phyloP scores from a whole-genome alignment of 2,113 vertebrate genomes.

The Synodontis membranacea region DNA sequence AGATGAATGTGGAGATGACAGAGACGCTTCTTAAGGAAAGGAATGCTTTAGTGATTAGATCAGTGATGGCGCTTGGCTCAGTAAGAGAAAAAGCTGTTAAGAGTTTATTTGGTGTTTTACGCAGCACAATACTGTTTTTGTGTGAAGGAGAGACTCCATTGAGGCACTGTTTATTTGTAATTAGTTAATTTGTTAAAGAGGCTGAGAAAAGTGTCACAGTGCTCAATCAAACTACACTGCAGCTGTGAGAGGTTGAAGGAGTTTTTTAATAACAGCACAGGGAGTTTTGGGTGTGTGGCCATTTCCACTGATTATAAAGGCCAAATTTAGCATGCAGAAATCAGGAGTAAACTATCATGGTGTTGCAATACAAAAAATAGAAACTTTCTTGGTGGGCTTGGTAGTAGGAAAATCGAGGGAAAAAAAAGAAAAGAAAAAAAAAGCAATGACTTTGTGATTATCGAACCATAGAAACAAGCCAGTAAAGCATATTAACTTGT shows the following conservation, averaged over 20 bases:
- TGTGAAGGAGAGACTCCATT: background rate
- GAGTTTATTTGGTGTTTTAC: background rate
- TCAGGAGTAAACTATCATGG: background rate
- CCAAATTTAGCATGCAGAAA: background rate
- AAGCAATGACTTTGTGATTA: background rate
- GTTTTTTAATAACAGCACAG: background rate
- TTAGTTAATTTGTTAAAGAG: background rate
- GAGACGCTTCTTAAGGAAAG: background rate
- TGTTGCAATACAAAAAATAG: background rate
- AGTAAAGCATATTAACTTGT: slow-evolving; percentile 7
- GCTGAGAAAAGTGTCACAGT: background rate
- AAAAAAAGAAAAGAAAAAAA: background rate
- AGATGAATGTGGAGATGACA: background rate
- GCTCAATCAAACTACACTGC: background rate
- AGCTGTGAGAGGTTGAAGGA: background rate
- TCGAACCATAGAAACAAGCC: background rate
- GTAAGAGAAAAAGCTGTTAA: slow-evolving; percentile 5
- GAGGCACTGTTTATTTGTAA: background rate
- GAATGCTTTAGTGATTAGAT: background rate
- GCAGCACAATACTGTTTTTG: background rate
- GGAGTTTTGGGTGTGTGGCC: too few species aligned
- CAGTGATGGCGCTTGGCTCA: background rate
- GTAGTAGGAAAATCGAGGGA: background rate
- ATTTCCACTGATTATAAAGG: slow-evolving; percentile 1
- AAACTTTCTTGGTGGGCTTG: background rate